phyloP scores from a whole-genome alignment of 2,113 vertebrate genomes.

The Elanus axillaris region DNA sequence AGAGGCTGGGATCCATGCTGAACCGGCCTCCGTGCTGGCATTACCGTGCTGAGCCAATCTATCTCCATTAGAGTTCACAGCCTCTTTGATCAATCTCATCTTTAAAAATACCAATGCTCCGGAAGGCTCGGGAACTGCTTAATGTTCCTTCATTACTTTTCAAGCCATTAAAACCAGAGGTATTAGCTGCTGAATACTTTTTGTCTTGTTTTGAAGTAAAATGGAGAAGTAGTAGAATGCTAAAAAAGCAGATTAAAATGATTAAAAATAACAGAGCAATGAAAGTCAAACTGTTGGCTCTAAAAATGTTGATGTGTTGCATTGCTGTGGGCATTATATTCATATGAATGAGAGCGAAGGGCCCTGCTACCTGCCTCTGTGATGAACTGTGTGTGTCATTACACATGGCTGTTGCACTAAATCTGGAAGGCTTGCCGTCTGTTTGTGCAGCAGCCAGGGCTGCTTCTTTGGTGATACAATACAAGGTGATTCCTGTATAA shows the following conservation, averaged over 20 bases:
- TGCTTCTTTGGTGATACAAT: not conserved
- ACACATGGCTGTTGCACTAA: constrained; percentile 41
- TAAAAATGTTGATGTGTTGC: constrained; percentile 37
- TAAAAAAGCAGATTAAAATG: constrained; percentile 31
- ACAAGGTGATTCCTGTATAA: not conserved
- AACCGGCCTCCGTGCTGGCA: not conserved
- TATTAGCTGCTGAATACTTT: constrained; percentile 35
- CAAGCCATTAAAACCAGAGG: constrained; percentile 23
- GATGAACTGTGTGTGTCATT: constrained; percentile 56
- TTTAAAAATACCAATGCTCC: constrained; percentile 35
- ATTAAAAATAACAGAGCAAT: constrained; percentile 53
- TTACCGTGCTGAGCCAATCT: not conserved
- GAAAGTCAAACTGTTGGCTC: constrained; percentile 48
- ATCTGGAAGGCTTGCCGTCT: constrained; percentile 24
- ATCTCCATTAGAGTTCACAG: constrained; percentile 55
- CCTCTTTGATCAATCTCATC: constrained; percentile 60
- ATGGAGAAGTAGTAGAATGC: not conserved
- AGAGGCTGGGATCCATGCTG: not conserved
- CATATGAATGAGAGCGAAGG: constrained; percentile 42
- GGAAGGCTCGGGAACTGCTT: not conserved
- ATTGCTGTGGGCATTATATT: constrained; percentile 52
- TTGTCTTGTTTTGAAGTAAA: constrained; percentile 39
- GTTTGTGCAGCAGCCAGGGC: not conserved
- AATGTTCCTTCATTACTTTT: constrained; percentile 47
- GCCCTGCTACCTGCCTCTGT: constrained; percentile 48